Conservation (phyloP, 2,113 vertebrate species). For the Mormyrus iriodes region DNA sequence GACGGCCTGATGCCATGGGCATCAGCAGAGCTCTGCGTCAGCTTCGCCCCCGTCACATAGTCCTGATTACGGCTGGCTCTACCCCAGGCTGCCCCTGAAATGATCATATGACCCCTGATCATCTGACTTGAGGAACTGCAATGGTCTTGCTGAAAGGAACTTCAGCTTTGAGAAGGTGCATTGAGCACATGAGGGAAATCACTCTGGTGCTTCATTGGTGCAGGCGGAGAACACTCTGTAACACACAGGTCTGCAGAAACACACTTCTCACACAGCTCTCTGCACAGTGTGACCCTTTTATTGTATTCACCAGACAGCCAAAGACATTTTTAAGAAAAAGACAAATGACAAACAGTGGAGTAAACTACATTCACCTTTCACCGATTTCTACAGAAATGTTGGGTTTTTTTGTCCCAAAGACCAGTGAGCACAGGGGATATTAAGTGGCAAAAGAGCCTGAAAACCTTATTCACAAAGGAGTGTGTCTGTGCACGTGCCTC, state of each 20-base stretch:
- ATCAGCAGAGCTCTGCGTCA: neutral
- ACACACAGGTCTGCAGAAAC: neutral
- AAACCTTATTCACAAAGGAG: neutral
- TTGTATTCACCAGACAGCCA: conserved; percentile 9
- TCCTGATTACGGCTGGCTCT: neutral
- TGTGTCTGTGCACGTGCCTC: neutral
- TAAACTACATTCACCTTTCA: neutral
- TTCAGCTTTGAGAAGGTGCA: neutral
- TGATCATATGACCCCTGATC: neutral
- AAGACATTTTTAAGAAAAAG: neutral
- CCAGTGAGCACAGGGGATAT: neutral
- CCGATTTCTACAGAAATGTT: neutral
- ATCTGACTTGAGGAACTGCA: neutral
- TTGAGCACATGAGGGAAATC: neutral
- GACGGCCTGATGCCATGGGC: neutral
- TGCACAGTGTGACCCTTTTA: neutral
- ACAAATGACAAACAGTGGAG: neutral
- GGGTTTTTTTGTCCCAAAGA: neutral
- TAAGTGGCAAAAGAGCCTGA: neutral
- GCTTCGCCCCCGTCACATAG: neutral
- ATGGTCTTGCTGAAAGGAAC: neutral
- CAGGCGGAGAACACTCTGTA: neutral
- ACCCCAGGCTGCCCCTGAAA: neutral
- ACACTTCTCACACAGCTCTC: neutral
- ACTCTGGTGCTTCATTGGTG: too few species aligned